phyloP scores from a whole-genome alignment of 2,888 invertebrate species.

The Ormyrus thymus region DNA sequence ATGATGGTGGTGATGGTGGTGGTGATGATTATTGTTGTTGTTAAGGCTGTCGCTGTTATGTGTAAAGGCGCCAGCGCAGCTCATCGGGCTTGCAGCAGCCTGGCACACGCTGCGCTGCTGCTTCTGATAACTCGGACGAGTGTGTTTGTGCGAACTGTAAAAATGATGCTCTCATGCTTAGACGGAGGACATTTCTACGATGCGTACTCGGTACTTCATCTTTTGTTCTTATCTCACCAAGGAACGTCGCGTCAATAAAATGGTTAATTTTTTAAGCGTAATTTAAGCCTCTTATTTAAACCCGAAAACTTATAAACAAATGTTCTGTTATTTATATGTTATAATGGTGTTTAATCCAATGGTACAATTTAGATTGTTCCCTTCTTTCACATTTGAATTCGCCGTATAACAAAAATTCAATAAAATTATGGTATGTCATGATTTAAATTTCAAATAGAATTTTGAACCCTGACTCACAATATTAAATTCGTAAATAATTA shows the following conservation, averaged over 20 bases:
- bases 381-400: no score
- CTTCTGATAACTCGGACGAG: conserved; percentile 74
- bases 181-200: conserved; percentile 1
- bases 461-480: no score
- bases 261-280: no score
- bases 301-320: no score
- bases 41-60: conserved; percentile 54
- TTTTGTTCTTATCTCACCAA: conserved; percentile 7
- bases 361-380: no score
- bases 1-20: conserved; percentile 70
- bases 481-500: no score
- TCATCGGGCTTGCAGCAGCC: conserved; percentile 44
- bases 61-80: conserved; percentile 58
- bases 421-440: no score
- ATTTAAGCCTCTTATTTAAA: no score
- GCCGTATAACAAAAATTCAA: no score
- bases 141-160: conserved; percentile 75
- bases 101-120: conserved; percentile 73
- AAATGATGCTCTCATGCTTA: conserved; percentile 71
- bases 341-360: no score
- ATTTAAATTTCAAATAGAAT: no score
- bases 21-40: conserved; percentile 62
- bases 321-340: no score
- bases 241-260: background rate
- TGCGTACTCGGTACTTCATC: conserved; percentile 14